These are phyloP conservation scores for Mimas tiliae DNA, from an alignment of 2,888 invertebrate genomes.

Conservation along the genomic window DNA sequence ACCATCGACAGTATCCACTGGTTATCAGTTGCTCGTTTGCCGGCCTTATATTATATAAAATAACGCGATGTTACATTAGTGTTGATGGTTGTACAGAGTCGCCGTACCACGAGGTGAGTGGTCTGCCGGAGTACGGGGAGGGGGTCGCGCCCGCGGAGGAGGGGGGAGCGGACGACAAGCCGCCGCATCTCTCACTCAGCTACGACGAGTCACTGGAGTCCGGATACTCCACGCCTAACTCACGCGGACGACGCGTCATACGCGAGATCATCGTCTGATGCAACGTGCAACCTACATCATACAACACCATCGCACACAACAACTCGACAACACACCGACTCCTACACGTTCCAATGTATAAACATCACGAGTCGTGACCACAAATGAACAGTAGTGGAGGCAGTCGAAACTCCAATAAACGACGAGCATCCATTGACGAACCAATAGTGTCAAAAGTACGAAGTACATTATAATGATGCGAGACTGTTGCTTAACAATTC, in stretches of 20 bases:
- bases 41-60: no score
- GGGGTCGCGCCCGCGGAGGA: constrained; percentile 72
- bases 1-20: no score
- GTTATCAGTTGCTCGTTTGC: no score
- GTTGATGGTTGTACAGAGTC: constrained; percentile 86
- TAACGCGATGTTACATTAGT: neutral
- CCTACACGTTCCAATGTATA: no score
- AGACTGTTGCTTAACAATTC: neutral
- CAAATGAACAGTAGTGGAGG: no score
- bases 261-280: constrained; percentile 96
- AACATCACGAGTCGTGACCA: no score
- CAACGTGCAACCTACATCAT: neutral
- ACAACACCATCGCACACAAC: no score
- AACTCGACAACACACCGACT: no score
- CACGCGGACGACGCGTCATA: constrained; percentile 95
- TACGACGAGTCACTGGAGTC: constrained; percentile 97
- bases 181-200: constrained; percentile 93
- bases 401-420: no score
- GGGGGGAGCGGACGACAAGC: constrained; percentile 88
- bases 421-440: no score
- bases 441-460: no score
- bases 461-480: no score
- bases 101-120: constrained; percentile 97
- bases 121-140: constrained; percentile 91
- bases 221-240: constrained; percentile 97